Evolutionary conservation across 2,888 invertebrate genomes (phyloP).

Genomic region (Plusia festucae): DNA sequence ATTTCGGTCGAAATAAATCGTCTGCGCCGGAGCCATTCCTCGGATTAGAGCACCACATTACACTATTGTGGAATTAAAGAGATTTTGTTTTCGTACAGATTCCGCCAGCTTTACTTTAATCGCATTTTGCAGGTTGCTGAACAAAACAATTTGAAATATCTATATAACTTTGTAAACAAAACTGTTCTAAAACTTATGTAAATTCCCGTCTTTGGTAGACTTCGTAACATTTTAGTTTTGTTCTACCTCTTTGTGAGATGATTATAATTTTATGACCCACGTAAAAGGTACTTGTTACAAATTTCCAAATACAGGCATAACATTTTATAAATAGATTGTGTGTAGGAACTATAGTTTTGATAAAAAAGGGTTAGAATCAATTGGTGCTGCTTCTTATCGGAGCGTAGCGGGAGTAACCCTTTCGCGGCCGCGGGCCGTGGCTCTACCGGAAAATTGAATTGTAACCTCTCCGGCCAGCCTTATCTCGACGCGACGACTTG

Average conservation of each 20-base stretch:
- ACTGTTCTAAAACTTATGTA: conserved; percentile 30
- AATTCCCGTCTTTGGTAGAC: background rate
- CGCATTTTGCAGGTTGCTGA: conserved; percentile 70
- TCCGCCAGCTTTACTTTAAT: conserved; percentile 69
- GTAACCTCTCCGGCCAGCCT: conserved; percentile 70
- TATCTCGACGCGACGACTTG: conserved; percentile 64
- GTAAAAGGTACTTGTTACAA: background rate
- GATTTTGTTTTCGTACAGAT: conserved; percentile 66
- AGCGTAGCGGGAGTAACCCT: conserved; percentile 54
- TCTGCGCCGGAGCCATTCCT: conserved; percentile 65
- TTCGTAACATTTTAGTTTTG: background rate
- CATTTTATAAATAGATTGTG: background rate
- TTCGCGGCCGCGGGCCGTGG: conserved; percentile 50
- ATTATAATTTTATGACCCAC: no score
- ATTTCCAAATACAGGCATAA: background rate
- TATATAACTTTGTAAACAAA: conserved; percentile 56
- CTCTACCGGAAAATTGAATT: conserved; percentile 79
- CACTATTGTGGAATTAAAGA: conserved; percentile 67
- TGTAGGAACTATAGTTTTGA: conserved; percentile 10
- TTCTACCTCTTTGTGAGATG: background rate
- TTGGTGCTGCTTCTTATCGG: conserved; percentile 45
- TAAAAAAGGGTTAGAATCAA: conserved; percentile 36
- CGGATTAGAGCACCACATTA: conserved; percentile 68
- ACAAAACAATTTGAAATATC: conserved; percentile 65
- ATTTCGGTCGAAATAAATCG: conserved; percentile 66